These are phyloP conservation scores for Adelognathus sp. DNA, from an alignment of 2,888 invertebrate species.

Conservation along the genomic window DNA sequence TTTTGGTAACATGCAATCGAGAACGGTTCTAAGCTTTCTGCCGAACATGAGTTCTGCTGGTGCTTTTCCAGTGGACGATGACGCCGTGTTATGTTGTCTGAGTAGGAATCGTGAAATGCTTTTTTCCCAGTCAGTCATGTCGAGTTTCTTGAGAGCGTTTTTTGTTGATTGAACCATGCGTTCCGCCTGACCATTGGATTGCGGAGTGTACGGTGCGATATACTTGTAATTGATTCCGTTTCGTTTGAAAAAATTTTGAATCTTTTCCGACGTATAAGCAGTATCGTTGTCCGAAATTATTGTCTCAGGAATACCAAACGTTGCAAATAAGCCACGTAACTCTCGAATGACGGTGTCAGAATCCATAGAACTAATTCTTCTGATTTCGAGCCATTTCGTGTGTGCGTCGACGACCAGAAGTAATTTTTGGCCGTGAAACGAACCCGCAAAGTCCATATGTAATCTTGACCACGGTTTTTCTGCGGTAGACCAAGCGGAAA, in stretches of 20 bases:
- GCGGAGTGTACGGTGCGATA: slow-evolving; percentile 62
- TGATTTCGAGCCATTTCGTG: slow-evolving; percentile 62
- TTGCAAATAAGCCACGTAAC: slow-evolving; percentile 49
- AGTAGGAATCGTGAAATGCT: slow-evolving; percentile 49
- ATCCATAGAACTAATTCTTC: slow-evolving; percentile 32
- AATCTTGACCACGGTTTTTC: slow-evolving; percentile 56
- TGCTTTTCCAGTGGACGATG: slow-evolving; percentile 6
- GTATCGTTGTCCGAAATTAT: background rate
- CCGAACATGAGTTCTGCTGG: slow-evolving; percentile 48
- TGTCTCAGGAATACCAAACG: background rate
- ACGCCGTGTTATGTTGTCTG: slow-evolving; percentile 53
- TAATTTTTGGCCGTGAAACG: slow-evolving; percentile 57
- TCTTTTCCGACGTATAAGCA: background rate
- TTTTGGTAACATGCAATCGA: background rate
- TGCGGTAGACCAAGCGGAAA: slow-evolving; percentile 45
- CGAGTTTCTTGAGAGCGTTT: slow-evolving; percentile 44
- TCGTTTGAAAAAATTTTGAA: slow-evolving; percentile 44
- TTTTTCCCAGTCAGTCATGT: slow-evolving; percentile 44
- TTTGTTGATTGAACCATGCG: slow-evolving; percentile 62
- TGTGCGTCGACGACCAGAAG: slow-evolving; percentile 63
- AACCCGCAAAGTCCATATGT: slow-evolving; percentile 60
- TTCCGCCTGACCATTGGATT: slow-evolving; percentile 66
- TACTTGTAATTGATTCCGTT: slow-evolving; percentile 51
- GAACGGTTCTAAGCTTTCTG: slow-evolving; percentile 27
- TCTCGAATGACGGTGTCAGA: slow-evolving; percentile 43